A percentile compares a stretch with the other conserved stretches of the same genome.
These are phyloP conservation scores for Hemaris fuciformis DNA, from an alignment of 2,888 invertebrate species.

Conservation along the genomic window DNA sequence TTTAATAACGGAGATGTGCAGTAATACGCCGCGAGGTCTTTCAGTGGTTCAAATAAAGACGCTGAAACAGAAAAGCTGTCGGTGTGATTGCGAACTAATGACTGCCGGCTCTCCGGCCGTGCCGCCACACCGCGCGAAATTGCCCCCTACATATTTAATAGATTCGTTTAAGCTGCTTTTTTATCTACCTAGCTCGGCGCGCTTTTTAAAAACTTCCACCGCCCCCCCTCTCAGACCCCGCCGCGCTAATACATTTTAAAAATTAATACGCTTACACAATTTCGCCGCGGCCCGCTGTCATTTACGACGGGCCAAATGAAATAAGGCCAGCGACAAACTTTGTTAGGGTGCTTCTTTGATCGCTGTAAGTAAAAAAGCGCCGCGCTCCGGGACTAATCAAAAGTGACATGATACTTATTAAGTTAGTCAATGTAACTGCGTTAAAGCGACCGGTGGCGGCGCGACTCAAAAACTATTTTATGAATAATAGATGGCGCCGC, in stretches of 20 bases:
- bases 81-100: slow-evolving; percentile 57
- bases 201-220: slow-evolving; percentile 55
- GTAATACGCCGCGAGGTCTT: background rate
- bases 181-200: slow-evolving; percentile 57
- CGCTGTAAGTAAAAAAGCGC: slow-evolving; percentile 59
- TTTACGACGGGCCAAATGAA: slow-evolving; percentile 58
- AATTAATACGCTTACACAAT: slow-evolving; percentile 72
- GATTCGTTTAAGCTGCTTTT: slow-evolving; percentile 75
- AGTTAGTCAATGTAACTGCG: slow-evolving; percentile 69
- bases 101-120: slow-evolving; percentile 28
- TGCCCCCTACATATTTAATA: slow-evolving; percentile 74
- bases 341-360: slow-evolving; percentile 64
- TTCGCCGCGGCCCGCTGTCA: slow-evolving; percentile 55
- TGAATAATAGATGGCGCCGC: slow-evolving; percentile 79
- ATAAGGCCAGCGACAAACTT: slow-evolving; percentile 52
- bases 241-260: slow-evolving; percentile 76
- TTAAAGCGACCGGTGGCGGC: slow-evolving; percentile 72
- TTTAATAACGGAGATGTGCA: too few species aligned
- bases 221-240: slow-evolving; percentile 28
- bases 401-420: slow-evolving; percentile 81
- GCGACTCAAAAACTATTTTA: slow-evolving; percentile 82
- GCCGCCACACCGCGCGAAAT: slow-evolving; percentile 52
- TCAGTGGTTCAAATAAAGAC: background rate
- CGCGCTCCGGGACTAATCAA: slow-evolving; percentile 65
- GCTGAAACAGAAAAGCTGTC: slow-evolving; percentile 25